Evolutionary conservation across 1,140 invertebrate genomes (phyloP).

Genomic region (Protaetia brevitarsis): DNA sequence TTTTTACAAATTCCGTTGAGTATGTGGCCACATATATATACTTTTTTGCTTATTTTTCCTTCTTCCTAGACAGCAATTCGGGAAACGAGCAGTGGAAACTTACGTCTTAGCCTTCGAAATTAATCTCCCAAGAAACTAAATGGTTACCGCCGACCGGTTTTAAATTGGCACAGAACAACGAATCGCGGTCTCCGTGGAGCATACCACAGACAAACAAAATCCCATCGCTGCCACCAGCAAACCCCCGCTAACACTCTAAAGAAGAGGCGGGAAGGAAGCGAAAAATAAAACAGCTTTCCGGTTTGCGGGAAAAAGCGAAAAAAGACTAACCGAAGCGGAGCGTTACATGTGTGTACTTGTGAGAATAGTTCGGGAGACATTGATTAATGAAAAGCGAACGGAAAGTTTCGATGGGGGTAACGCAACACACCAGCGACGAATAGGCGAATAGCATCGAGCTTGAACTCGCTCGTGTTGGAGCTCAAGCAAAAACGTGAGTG

Average conservation of each 20-base stretch:
- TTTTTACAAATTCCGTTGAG: no score
- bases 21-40: not conserved
- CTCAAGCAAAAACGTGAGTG: not conserved
- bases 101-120: not conserved
- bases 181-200: not conserved
- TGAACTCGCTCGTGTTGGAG: no score
- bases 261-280: conserved; percentile 4
- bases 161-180: not conserved
- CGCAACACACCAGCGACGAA: no score
- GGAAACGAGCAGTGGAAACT: not conserved
- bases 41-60: not conserved
- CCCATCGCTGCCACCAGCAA: not conserved
- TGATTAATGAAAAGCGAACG: conserved; percentile 10
- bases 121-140: conserved; percentile 6
- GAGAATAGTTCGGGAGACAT: conserved; percentile 8
- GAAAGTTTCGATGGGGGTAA: not conserved
- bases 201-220: conserved; percentile 2
- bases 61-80: not conserved
- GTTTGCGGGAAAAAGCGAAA: not conserved
- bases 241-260: not conserved
- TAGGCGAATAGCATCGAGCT: no score
- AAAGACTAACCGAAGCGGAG: not conserved
- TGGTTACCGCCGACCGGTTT: not conserved
- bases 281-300: conserved; percentile 10
- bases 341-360: not conserved